Conservation (phyloP, 2,797 vertebrate genomes). For the Tenualosa ilisha region DNA sequence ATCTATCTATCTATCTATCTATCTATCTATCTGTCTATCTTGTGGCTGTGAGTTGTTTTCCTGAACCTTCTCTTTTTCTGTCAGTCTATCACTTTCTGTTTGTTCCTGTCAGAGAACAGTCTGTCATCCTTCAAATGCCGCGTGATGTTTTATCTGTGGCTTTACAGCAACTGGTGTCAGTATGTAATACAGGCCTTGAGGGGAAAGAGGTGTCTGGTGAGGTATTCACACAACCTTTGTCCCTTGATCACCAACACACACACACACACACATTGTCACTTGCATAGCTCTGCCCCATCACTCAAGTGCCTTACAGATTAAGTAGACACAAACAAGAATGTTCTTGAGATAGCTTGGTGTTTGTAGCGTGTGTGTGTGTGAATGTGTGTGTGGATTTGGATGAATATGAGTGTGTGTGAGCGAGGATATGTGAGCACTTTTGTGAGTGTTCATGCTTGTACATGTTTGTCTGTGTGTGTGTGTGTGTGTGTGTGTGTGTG, state of each 20-base stretch:
- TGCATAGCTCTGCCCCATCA: slow-evolving; percentile 18
- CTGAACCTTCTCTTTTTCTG: neutral
- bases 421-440: no score
- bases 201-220: neutral
- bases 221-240: neutral
- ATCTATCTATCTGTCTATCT: neutral
- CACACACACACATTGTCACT: neutral
- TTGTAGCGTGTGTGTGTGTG: neutral
- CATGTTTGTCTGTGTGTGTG: slow-evolving; percentile 2
- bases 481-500: neutral
- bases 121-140: slow-evolving; percentile 7
- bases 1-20: slow-evolving; percentile 7
- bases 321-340: neutral
- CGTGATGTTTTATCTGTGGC: slow-evolving; percentile 14
- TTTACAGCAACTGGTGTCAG: slow-evolving; percentile 12
- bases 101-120: neutral
- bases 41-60: neutral
- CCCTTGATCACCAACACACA: neutral
- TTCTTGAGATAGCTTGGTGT: slow-evolving; percentile 33
- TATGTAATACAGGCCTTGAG: neutral
- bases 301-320: slow-evolving; percentile 37
- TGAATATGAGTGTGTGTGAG: neutral
- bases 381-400: neutral
- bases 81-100: neutral
- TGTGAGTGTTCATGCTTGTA: neutral